Evolutionary conservation across 1,140 invertebrate species (phyloP).

Genomic region (Ooceraea biroi): DNA sequence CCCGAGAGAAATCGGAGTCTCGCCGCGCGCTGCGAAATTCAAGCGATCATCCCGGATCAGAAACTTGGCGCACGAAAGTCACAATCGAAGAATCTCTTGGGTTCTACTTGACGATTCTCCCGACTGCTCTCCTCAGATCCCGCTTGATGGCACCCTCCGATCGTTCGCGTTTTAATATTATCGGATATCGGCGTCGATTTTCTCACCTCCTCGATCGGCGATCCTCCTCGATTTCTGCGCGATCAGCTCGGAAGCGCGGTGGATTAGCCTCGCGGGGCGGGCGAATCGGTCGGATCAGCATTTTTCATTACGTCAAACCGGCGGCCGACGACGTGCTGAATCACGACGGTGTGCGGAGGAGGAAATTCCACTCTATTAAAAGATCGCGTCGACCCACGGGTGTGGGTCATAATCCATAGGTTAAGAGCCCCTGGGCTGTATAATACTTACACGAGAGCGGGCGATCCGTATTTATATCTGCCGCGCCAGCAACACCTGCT

Average conservation of each 20-base stretch:
- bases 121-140: not conserved
- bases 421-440: constrained; percentile 36
- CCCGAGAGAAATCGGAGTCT: not conserved
- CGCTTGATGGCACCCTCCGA: not conserved
- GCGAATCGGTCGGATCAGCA: constrained; percentile 35
- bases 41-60: not conserved
- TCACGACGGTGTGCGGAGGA: constrained; percentile 43
- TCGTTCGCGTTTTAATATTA: not conserved
- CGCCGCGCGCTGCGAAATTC: too few relatives aligned
- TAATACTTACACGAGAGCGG: constrained; percentile 30
- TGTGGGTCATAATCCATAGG: constrained; percentile 51
- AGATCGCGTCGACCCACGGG: constrained; percentile 50
- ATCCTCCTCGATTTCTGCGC: not conserved
- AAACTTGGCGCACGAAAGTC: not conserved
- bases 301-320: constrained; percentile 40
- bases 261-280: not conserved
- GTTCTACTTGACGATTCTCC: not conserved
- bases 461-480: constrained; percentile 40
- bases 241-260: not conserved
- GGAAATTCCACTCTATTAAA: constrained; percentile 60
- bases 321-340: constrained; percentile 48
- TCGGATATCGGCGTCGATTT: not conserved
- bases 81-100: not conserved
- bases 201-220: not conserved
- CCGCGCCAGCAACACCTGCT: constrained; percentile 61